Conservation (phyloP, 2,888 invertebrate species). For the Chrysolina americana region DNA sequence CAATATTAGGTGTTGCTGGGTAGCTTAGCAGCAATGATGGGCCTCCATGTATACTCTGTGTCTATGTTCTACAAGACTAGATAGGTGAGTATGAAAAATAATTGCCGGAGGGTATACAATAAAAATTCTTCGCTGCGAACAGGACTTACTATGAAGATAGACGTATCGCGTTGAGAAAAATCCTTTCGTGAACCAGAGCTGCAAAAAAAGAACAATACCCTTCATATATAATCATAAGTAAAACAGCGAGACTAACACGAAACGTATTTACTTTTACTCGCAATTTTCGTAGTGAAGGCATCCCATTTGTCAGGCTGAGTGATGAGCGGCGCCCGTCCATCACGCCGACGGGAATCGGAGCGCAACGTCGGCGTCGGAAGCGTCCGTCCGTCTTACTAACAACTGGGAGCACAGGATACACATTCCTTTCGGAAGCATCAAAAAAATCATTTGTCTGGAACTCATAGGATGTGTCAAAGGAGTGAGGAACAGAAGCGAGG, state of each 20-base stretch:
- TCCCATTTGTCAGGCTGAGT: slow-evolving; percentile 62
- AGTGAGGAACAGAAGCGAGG: not conserved
- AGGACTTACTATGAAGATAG: no score
- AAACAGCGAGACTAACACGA: slow-evolving; percentile 4
- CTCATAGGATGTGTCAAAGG: slow-evolving; percentile 12
- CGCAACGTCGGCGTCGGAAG: slow-evolving; percentile 50
- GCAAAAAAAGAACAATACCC: not conserved
- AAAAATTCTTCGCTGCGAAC: no score
- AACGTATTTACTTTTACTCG: slow-evolving; percentile 12
- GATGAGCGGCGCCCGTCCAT: slow-evolving; percentile 63
- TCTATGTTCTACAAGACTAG: no score
- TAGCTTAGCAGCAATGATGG: no score
- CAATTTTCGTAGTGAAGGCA: slow-evolving; percentile 32
- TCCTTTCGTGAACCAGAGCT: not conserved
- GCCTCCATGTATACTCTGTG: no score
- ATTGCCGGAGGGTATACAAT: no score
- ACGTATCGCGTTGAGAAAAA: no score
- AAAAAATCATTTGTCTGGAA: slow-evolving; percentile 45
- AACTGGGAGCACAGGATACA: slow-evolving; percentile 55
- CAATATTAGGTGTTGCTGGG: no score
- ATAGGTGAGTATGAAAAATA: no score
- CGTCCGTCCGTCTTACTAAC: slow-evolving; percentile 60
- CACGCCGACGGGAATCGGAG: slow-evolving; percentile 61
- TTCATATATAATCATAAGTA: not conserved
- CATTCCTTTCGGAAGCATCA: slow-evolving; percentile 31